Evolutionary conservation across 30 jellyfish, hydroid and myxozoan species (phyloP), one percentile per base, ranked within the genome.

Genomic region (Pelagia noctiluca): DNA sequence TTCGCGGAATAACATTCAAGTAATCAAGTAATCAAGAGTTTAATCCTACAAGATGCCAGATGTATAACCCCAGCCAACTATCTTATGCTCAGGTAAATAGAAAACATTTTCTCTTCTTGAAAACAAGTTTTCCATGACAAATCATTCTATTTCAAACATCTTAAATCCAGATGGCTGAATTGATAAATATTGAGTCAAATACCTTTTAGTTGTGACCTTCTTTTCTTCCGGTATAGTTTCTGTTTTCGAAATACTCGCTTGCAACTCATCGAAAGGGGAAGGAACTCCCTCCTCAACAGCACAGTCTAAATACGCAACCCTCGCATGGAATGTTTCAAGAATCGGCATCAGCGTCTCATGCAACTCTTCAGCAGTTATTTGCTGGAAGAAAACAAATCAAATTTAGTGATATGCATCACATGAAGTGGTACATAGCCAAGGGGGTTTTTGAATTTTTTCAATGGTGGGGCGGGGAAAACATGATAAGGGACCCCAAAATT

Each of bases 321-420:
- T 78, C 24, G 48, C 82, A 26, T 72, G 90, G 50, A 79, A 88
- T 3, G 87, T 65, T 63, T 75, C 84, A 28, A 88, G 61, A 13
- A 88, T 52, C 1, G 97, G 97, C 85, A 74, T 60, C 74, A 88
- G 57, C 1, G 97, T 88, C 42, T 88, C 93, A 48, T 88, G 93
- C 65, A 80, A 38, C 36, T 80, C 87, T 48, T 66, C 61, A n/a
- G 89, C 97, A 71, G 50, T 60, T 11, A 88, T 68, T 70, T 79
- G 89, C 97, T 88, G 63, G 26, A 13, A 35, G 50, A 50, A 2
- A 42, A 52, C 5, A 23, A 31, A 19, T 7, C 38, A 65, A 3
- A 22, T 24, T 65, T 54, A 21, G 11, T 35, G 61, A 0, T 10
- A 13, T 13, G 5, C 32, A 7, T 21, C 42, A 24, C 4, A 66